Base-by-base conservation (phyloP, 2,797 vertebrate genomes). In the Gymnopithys bicolor region DNA sequence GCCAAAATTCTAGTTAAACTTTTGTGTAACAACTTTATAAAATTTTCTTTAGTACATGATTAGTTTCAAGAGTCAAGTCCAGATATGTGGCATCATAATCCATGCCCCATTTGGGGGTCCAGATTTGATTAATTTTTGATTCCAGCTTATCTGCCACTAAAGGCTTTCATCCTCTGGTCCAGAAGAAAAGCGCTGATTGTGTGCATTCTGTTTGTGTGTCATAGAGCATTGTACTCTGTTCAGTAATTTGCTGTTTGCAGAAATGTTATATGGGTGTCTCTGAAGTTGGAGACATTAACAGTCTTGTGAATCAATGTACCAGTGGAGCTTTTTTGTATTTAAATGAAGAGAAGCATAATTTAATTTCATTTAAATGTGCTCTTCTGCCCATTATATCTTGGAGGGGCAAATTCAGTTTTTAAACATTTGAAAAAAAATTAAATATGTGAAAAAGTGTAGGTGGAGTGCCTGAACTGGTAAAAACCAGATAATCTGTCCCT, bases 401-500 rank as follows among this genome's bases (percentile, higher is more conserved):
- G 27, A 89, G 43, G 18, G 21, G 7, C 0, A 7, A 67, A 66
- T 70, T 88, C 51, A 71, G 32, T 30, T 83, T 84, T 9, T 66
- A 62, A 67, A 75, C 13, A 7, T 41, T 37, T 12, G 11, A 10
- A 37, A 3, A 9, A 51, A 35, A 41, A 7, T 2, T 5, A 41
- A 45, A 24, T 11, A 46, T 2, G 1, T 56, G 21, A 85, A 19
- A 23, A 83, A 62, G 28, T 55, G 25, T 77, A 48, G 10, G 5
- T 85, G 55, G 46, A 62, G 28, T 30, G 6, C 23, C 46, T 94
- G 53, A 88, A 48, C 56, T 64, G 27, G 24, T 89, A 51, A 84
- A 90, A 68, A 45, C 39, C 85, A 94, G 69, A 71, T 84, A 68
- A 62, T 93, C 64, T 92, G 49, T 94, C 37, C 11, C 67, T 67